Conservation (phyloP, 2,797 vertebrate species). For the Silurus lanzhouensis region DNA sequence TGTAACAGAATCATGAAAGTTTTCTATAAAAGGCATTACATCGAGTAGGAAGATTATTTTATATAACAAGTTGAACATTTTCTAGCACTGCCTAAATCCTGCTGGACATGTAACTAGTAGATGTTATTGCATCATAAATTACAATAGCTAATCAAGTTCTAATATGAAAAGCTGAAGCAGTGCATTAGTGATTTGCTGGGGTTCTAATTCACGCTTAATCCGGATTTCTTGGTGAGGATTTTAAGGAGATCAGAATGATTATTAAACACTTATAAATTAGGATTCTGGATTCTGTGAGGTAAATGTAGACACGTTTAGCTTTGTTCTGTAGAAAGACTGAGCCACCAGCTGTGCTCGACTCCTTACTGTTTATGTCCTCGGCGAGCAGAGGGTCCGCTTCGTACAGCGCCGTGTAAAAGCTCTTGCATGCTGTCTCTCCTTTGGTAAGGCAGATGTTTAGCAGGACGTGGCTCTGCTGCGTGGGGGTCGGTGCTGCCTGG, state of each 20-base stretch:
- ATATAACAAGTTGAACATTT: neutral
- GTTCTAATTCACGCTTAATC: neutral
- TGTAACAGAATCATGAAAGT: neutral
- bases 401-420: conserved; percentile 59
- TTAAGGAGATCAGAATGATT: neutral
- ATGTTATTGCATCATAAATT: neutral
- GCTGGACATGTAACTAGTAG: neutral
- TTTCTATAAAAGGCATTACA: neutral
- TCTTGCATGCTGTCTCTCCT: conserved; percentile 61
- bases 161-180: neutral
- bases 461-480: conserved; percentile 56
- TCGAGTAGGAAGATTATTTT: neutral
- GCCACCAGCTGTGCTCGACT: neutral
- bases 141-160: neutral
- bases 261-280: neutral
- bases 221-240: neutral
- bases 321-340: neutral
- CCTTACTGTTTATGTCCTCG: conserved; percentile 55
- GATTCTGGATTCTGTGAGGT: too few species aligned
- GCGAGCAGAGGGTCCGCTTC: conserved; percentile 58
- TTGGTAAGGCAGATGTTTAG: conserved; percentile 60
- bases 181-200: neutral
- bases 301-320: too few species aligned
- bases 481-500: conserved; percentile 55
- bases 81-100: neutral